These are phyloP conservation scores for Raja brachyura DNA, from an alignment of 2,113 vertebrate species.

Conservation along the genomic window DNA sequence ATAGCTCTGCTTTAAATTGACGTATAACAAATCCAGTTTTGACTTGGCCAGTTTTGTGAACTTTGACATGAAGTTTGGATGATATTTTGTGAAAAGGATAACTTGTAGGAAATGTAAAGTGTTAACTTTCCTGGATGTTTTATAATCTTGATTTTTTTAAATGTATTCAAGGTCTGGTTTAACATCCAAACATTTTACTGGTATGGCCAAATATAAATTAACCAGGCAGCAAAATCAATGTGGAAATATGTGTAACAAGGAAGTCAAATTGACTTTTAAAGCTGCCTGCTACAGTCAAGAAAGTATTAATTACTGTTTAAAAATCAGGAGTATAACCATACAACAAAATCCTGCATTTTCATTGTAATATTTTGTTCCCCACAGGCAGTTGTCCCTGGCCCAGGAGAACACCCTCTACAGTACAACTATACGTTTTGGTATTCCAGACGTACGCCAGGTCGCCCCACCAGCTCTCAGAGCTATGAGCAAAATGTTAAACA, in stretches of 20 bases:
- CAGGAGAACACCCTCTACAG: slow-evolving; percentile 69
- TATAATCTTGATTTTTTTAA: not conserved
- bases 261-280: not conserved
- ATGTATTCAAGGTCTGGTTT: not conserved
- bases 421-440: slow-evolving; percentile 78
- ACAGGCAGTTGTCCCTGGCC: slow-evolving; percentile 68
- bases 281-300: not conserved
- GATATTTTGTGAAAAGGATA: not conserved
- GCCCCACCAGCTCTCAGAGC: slow-evolving; percentile 71
- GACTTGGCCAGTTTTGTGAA: not conserved
- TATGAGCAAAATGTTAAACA: slow-evolving; percentile 77
- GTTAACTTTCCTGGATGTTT: not conserved
- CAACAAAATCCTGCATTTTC: not conserved
- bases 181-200: not conserved
- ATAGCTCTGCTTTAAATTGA: not conserved
- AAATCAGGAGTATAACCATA: not conserved
- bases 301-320: not conserved
- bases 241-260: not conserved
- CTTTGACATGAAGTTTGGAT: not conserved
- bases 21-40: not conserved
- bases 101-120: not conserved
- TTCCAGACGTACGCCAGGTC: slow-evolving; percentile 67
- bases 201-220: not conserved
- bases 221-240: not conserved
- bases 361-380: not conserved